A percentile compares a stretch with the other conserved stretches of the same genome.
These are phyloP conservation scores for Eupithecia subfuscata DNA, from an alignment of 2,888 invertebrate genomes.

Conservation along the genomic window DNA sequence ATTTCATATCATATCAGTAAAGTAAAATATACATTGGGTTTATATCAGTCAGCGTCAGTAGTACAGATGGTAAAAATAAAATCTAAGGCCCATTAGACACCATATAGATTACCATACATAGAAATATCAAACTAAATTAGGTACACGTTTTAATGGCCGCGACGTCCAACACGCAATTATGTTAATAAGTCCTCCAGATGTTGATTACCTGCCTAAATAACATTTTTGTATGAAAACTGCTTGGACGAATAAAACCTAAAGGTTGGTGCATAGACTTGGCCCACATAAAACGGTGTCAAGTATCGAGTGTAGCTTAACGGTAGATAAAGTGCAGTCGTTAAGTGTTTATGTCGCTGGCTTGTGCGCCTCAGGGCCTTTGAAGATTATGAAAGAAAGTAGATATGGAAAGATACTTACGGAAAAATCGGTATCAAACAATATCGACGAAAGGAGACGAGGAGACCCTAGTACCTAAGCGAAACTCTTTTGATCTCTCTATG, in stretches of 20 bases:
- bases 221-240: conserved; percentile 12
- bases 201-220: neutral
- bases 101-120: too few species aligned
- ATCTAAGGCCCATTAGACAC: too few species aligned
- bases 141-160: too few species aligned
- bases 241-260: conserved; percentile 42
- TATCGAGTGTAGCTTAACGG: conserved; percentile 44
- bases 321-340: conserved; percentile 34
- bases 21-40: too few species aligned
- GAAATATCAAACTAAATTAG: too few species aligned
- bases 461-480: neutral
- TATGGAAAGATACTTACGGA: neutral
- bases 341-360: conserved; percentile 26
- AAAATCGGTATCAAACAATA: neutral
- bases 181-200: too few species aligned
- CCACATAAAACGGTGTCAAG: conserved; percentile 42
- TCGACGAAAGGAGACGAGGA: neutral
- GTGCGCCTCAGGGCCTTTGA: conserved; percentile 4
- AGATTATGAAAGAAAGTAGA: neutral
- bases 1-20: too few species aligned
- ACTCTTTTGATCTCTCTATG: neutral
- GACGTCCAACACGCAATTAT: too few species aligned
- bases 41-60: too few species aligned
- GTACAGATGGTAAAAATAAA: too few species aligned
- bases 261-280: conserved; percentile 50